Percentiles rank a stretch among this genome's conserved stretches.
Conservation (phyloP, 1,140 invertebrate genomes). For the Drosophila dunni region DNA sequence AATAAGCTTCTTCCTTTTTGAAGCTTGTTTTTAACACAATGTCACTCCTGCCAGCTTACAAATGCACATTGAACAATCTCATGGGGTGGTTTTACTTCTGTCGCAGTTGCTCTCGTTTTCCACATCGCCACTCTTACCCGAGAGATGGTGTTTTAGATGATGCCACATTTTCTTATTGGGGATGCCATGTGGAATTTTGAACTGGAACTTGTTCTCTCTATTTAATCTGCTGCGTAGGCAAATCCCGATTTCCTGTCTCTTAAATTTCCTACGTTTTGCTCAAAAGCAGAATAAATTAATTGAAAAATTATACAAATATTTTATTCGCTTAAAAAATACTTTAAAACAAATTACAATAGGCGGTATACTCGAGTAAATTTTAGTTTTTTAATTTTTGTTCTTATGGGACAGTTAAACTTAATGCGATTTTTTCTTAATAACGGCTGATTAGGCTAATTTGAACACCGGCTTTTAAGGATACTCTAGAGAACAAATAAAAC, state of each 20-base stretch:
- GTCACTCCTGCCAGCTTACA: background rate
- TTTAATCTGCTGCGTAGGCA: background rate
- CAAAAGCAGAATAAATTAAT: no score
- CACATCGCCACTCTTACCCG: background rate
- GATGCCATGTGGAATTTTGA: background rate
- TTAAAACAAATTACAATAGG: no score
- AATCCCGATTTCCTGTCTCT: background rate
- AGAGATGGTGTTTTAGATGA: background rate
- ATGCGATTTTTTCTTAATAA: no score
- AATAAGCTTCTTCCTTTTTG: background rate
- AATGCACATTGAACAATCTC: background rate
- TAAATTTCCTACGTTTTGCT: background rate
- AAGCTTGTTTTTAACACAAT: constrained; percentile 3
- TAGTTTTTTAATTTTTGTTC: no score
- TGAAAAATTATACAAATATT: no score
- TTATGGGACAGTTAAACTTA: no score
- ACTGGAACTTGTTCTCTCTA: background rate
- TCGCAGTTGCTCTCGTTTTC: background rate
- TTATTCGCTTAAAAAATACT: no score
- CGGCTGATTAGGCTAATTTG: no score
- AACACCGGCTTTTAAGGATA: no score
- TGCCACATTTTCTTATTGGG: background rate
- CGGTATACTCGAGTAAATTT: no score
- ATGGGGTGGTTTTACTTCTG: background rate
- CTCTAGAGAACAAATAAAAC: no score